A percentile compares a stretch with the other conserved stretches of the same genome.
These are phyloP conservation scores for Hemibagrus wyckioides DNA, from an alignment of 2,113 vertebrate species.

Conservation along the genomic window DNA sequence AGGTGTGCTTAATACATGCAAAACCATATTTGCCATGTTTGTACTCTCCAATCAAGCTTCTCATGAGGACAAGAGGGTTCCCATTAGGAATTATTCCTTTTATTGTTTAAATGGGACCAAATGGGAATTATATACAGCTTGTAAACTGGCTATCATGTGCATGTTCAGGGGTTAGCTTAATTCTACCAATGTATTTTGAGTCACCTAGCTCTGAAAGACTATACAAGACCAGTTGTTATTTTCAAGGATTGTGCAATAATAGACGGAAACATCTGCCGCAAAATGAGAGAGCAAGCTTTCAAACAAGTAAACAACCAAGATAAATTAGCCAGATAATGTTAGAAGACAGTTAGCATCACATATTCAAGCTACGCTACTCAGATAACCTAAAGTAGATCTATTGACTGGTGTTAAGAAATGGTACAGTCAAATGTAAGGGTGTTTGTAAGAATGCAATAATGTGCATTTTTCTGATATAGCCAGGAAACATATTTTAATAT, in stretches of 20 bases:
- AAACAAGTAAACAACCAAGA: background rate
- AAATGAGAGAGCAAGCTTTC: background rate
- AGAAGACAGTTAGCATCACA: background rate
- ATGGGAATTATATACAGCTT: background rate
- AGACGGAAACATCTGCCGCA: too few species aligned
- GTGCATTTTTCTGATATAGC: background rate
- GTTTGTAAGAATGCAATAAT: background rate
- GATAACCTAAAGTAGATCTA: background rate
- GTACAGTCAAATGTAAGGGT: background rate
- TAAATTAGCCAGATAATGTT: background rate
- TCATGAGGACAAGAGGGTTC: background rate
- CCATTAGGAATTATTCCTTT: background rate
- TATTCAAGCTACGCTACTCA: background rate
- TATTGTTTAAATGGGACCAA: background rate
- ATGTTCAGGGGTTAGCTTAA: background rate
- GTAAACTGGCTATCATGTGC: background rate
- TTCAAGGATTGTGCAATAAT: background rate
- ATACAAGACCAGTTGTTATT: background rate
- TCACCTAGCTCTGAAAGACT: background rate
- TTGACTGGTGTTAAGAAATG: background rate
- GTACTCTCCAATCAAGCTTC: background rate
- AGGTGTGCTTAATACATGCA: conserved; percentile 9
- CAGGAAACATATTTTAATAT: background rate
- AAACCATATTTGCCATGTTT: conserved; percentile 1
- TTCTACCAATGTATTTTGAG: background rate